Evolutionary conservation across 2,113 vertebrate species (phyloP), one percentile per base, ranked within the genome.

Genomic region (Malurus melanocephalus): DNA sequence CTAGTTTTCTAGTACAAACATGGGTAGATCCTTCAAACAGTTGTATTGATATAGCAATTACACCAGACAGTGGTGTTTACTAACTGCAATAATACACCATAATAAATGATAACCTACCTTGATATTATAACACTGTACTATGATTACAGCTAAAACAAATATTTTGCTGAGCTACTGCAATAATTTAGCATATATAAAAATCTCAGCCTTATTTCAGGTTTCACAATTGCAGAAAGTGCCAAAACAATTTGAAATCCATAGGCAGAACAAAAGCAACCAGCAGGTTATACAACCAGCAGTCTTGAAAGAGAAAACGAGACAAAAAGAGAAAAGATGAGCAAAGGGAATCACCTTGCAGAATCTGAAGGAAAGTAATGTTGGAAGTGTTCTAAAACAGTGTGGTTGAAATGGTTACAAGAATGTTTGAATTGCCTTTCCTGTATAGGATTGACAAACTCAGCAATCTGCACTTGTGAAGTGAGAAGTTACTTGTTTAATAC

Each of bases 141-240:
- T 46, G 38, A 88, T 91, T 88, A 81, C 59, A 88, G 51, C 42
- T 91, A 94, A 89, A 91, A 38, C 62, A 95, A 94, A 91, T 84
- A 88, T 61, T 85, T 89, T 62, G 24, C 49, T 79, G 26, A 94
- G 59, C 46, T 87, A 79, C 68, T 76, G 59, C 51, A 90, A 93
- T 57, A 57, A 85, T 87, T 72, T 35, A 81, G 69, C 51, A 79
- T 24, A 61, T 68, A 68, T 26, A 73, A 89, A 83, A 83, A 55
- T 52, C 42, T 48, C 45, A 30, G 56, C 65, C 67, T 81, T 51
- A 90, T 84, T 93, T 84, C 80, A 91, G 80, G 55, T 81, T 80
- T 79, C 74, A 79, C 49, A 61, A 30, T 22, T 79, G 77, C 69
- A 90, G 52, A 84, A 88, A 79, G 45, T 64, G 51, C 59, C 69